These are phyloP conservation scores for Goniozus legneri DNA, from an alignment of 1,140 invertebrate species.

Conservation along the genomic window DNA sequence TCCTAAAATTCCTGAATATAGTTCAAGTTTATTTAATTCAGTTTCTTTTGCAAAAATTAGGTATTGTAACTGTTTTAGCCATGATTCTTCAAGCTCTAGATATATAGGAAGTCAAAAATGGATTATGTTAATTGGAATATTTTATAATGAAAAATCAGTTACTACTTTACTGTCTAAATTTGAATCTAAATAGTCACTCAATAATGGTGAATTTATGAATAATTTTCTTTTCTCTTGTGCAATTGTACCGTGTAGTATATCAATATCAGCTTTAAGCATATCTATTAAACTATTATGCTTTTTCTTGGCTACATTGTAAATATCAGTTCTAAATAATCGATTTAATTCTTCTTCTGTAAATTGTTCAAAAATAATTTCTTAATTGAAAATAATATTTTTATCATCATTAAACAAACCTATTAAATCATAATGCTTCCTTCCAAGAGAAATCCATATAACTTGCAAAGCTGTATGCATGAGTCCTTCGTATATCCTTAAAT, in stretches of 20 bases:
- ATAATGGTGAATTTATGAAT: slow-evolving; percentile 34
- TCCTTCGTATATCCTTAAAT: slow-evolving; percentile 59
- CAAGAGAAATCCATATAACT: slow-evolving; percentile 63
- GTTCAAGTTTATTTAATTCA: slow-evolving; percentile 27
- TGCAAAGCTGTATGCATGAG: slow-evolving; percentile 58
- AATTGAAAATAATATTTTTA: slow-evolving; percentile 1
- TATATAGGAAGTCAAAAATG: too few relatives aligned
- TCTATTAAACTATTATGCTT: slow-evolving; percentile 18
- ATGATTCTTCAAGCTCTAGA: too few relatives aligned
- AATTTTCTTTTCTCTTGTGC: slow-evolving; percentile 29
- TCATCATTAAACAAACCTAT: slow-evolving; percentile 48
- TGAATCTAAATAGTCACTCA: slow-evolving; percentile 30
- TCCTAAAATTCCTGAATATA: slow-evolving; percentile 44
- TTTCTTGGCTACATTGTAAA: slow-evolving; percentile 52
- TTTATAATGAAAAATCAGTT: neutral
- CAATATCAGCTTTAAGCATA: slow-evolving; percentile 32
- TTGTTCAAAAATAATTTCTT: slow-evolving; percentile 9
- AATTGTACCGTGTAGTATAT: slow-evolving; percentile 35
- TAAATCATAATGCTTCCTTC: slow-evolving; percentile 56
- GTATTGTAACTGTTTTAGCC: too few relatives aligned
- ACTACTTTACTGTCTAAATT: slow-evolving; percentile 33
- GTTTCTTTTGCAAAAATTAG: slow-evolving; percentile 35
- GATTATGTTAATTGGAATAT: slow-evolving; percentile 3
- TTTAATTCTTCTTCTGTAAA: slow-evolving; percentile 59
- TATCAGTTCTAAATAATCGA: slow-evolving; percentile 59